phyloP scores from a whole-genome alignment of 2,113 vertebrate genomes.

The Synchiropus splendidus region DNA sequence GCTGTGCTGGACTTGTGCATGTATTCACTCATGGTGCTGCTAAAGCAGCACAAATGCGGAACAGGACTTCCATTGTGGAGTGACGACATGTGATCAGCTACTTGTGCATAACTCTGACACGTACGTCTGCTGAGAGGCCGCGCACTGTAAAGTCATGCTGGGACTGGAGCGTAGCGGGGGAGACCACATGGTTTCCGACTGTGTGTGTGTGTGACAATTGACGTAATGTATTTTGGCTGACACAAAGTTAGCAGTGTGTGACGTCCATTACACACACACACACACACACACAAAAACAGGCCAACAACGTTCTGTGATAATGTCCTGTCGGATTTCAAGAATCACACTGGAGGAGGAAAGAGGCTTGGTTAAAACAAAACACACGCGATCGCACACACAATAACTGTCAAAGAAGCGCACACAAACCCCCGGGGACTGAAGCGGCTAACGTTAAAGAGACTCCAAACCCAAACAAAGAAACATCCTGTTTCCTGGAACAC shows the following conservation, averaged over 20 bases:
- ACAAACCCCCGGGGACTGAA: constrained; percentile 28
- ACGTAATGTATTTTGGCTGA: no score
- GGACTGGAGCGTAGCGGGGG: no score
- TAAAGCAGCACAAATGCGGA: constrained; percentile 7
- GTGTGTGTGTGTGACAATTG: no score
- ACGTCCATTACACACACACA: no score
- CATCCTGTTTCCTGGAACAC: constrained; percentile 65
- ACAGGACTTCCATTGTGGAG: constrained; percentile 29
- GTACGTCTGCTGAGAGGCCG: constrained; percentile 4
- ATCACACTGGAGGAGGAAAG: no score
- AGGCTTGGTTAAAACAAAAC: background rate
- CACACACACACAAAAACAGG: no score
- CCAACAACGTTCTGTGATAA: no score
- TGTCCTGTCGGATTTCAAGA: no score
- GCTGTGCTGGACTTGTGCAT: background rate
- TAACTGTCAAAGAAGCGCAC: constrained; percentile 23
- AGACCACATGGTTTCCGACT: no score
- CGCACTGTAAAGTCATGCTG: background rate
- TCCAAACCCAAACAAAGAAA: constrained; percentile 65
- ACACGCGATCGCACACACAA: background rate
- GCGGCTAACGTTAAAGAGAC: constrained; percentile 42
- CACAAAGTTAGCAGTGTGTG: no score
- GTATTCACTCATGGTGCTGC: constrained; percentile 8
- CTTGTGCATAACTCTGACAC: constrained; percentile 1
- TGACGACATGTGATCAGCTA: constrained; percentile 35